Percentiles rank a stretch among this genome's conserved stretches.
Conservation (phyloP, 2,888 invertebrate species). For the Drosophila meridionalis region DNA sequence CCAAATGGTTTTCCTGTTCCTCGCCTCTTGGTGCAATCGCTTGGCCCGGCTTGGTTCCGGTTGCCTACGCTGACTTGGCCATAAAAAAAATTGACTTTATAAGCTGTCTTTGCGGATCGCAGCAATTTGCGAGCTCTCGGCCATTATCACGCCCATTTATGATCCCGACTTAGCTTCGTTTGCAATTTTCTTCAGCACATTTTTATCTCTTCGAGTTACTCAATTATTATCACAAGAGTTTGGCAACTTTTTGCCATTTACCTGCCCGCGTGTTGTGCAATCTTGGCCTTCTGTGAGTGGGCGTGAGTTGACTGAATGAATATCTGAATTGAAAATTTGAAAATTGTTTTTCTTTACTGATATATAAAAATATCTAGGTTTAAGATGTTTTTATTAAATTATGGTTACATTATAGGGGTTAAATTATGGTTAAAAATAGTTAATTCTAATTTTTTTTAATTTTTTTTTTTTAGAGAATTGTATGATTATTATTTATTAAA, state of each 20-base stretch:
- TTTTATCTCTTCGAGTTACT: slow-evolving; percentile 27
- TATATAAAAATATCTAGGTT: background rate
- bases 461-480: no score
- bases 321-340: background rate
- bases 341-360: no score
- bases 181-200: slow-evolving; percentile 17
- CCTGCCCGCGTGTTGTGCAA: slow-evolving; percentile 29
- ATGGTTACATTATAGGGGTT: no score
- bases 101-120: slow-evolving; percentile 53
- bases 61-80: slow-evolving; percentile 45
- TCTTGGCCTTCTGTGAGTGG: background rate
- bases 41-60: slow-evolving; percentile 52
- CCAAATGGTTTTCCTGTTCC: slow-evolving; percentile 62
- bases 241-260: slow-evolving; percentile 13
- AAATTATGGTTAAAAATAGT: no score
- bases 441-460: no score
- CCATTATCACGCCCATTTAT: slow-evolving; percentile 67
- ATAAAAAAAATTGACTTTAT: slow-evolving; percentile 79
- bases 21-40: slow-evolving; percentile 1
- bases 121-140: slow-evolving; percentile 29
- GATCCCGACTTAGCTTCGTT: slow-evolving; percentile 24
- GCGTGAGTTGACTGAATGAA: slow-evolving; percentile 24
- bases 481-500: no score
- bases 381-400: background rate
- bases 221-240: slow-evolving; percentile 35